These are phyloP conservation scores for Cataglyphis albicans DNA, from an alignment of 2,888 invertebrate genomes.

Conservation along the genomic window DNA sequence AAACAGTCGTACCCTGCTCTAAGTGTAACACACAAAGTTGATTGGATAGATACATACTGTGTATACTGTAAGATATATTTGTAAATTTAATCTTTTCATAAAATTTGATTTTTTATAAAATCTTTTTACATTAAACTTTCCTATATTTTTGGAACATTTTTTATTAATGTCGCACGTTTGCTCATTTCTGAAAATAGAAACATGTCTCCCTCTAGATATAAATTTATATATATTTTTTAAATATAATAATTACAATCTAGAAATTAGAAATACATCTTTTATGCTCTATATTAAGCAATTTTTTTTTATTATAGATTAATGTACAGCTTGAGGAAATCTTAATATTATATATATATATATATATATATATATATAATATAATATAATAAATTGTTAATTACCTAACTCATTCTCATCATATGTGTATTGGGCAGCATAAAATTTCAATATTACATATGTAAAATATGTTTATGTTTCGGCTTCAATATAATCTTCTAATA, in stretches of 20 bases:
- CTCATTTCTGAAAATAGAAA: neutral
- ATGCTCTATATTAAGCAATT: neutral
- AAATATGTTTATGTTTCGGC: slow-evolving; percentile 86
- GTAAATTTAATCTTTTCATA: too few species aligned
- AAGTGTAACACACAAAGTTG: too few species aligned
- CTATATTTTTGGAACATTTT: neutral
- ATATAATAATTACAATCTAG: neutral
- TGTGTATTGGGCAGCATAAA: neutral
- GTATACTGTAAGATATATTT: too few species aligned
- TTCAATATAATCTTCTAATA: slow-evolving; percentile 90
- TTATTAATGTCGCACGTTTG: neutral
- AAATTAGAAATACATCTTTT: neutral
- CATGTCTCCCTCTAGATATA: neutral
- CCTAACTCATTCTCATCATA: too few species aligned
- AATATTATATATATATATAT: too few species aligned
- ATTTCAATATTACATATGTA: neutral
- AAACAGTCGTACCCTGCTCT: too few species aligned
- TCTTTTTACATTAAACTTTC: neutral
- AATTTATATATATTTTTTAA: neutral
- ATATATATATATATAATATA: too few species aligned
- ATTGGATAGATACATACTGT: too few species aligned
- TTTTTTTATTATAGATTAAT: neutral
- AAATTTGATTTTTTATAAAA: neutral
- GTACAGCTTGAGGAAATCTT: too few species aligned
- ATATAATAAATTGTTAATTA: too few species aligned